phyloP scores from a whole-genome alignment of 2,888 invertebrate genomes.

The Acanthosepion esculentum region DNA sequence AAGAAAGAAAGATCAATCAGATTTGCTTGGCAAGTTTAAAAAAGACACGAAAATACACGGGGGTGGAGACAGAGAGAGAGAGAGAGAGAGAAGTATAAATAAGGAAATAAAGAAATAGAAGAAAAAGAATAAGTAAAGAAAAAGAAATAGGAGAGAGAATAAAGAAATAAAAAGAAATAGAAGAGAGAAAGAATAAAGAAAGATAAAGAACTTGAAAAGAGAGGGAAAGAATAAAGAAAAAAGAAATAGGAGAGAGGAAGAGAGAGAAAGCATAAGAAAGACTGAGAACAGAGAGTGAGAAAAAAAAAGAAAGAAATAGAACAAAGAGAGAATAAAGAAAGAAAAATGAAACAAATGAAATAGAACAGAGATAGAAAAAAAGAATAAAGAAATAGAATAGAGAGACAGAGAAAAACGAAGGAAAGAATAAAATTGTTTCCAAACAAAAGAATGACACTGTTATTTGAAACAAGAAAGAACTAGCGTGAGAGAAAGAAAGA shows the following conservation, averaged over 20 bases:
- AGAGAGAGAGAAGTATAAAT: not conserved
- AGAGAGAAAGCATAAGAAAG: not conserved
- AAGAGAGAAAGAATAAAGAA: not conserved
- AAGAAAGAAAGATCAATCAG: too few species aligned
- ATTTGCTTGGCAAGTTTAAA: too few species aligned
- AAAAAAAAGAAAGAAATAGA: too few species aligned
- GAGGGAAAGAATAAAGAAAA: too few species aligned
- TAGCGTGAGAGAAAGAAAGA: not conserved
- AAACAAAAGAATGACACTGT: not conserved
- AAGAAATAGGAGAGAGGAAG: not conserved
- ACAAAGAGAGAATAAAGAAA: not conserved
- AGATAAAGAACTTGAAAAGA: not conserved
- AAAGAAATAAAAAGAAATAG: too few species aligned
- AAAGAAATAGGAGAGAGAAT: too few species aligned
- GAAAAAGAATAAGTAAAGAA: not conserved
- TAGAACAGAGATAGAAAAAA: not conserved
- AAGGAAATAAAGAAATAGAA: too few species aligned
- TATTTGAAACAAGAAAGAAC: not conserved
- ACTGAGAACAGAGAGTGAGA: too few species aligned
- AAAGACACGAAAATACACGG: not conserved
- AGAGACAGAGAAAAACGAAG: not conserved
- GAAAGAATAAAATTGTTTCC: not conserved
- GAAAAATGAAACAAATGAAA: too few species aligned
- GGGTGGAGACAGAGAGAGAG: not conserved
- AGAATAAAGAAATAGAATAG: not conserved